Conservation (phyloP, 2,888 invertebrate genomes). For the Gasteruption jaculator region DNA sequence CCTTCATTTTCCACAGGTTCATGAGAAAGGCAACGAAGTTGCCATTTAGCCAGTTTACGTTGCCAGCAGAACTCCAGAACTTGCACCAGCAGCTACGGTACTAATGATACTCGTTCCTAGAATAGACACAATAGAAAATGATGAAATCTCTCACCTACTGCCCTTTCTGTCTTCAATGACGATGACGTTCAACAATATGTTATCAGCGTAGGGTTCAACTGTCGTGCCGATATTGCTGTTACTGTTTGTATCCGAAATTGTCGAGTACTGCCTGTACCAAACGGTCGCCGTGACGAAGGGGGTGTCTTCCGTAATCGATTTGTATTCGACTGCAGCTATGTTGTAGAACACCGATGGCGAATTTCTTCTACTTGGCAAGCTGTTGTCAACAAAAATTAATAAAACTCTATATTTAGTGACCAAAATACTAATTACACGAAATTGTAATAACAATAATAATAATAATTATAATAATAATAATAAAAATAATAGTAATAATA, state of each 20-base stretch:
- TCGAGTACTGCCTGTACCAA: conserved; percentile 31
- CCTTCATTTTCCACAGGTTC: too few species aligned
- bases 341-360: conserved; percentile 32
- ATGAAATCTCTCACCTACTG: conserved; percentile 32
- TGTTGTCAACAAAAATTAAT: too few species aligned
- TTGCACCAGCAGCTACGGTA: too few species aligned
- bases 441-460: too few species aligned
- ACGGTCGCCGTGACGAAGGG: conserved; percentile 27
- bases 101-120: neutral
- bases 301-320: conserved; percentile 24
- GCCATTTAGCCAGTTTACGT: too few species aligned
- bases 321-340: conserved; percentile 35
- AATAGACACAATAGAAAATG: neutral
- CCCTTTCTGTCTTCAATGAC: conserved; percentile 41
- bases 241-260: conserved; percentile 20
- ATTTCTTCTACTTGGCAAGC: conserved; percentile 31
- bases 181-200: conserved; percentile 35
- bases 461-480: conserved; percentile 8
- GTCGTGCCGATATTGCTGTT: conserved; percentile 25
- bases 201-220: conserved; percentile 20
- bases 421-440: too few species aligned
- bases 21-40: too few species aligned
- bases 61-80: too few species aligned
- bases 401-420: too few species aligned
- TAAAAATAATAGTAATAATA: neutral